Percentiles rank a stretch among this genome's conserved stretches.
These are phyloP conservation scores for Conger conger DNA, from an alignment of 2,113 vertebrate genomes.

Conservation along the genomic window DNA sequence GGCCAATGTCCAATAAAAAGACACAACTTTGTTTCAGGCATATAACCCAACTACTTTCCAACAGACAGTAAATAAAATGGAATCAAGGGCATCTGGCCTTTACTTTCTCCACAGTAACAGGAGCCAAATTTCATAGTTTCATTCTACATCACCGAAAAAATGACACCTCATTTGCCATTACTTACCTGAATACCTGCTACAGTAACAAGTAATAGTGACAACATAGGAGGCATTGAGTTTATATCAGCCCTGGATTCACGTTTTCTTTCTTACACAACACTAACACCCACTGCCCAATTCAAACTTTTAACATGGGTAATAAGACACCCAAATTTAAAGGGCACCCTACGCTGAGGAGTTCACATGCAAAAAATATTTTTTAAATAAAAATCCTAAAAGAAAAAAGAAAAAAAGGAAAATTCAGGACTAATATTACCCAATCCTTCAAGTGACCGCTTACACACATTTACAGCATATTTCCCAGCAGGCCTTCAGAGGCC, in stretches of 20 bases:
- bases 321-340: neutral
- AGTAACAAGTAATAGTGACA: too few relatives aligned
- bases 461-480: neutral
- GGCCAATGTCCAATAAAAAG: neutral
- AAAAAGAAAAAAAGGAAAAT: neutral
- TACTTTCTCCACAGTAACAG: neutral
- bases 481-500: neutral
- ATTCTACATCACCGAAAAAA: too few relatives aligned
- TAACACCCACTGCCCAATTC: constrained; percentile 73
- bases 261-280: too few relatives aligned
- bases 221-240: too few relatives aligned
- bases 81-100: constrained; percentile 21
- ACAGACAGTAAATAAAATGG: constrained; percentile 15
- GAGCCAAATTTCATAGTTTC: constrained; percentile 16
- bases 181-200: too few relatives aligned
- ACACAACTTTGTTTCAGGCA: neutral
- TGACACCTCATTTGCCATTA: too few relatives aligned
- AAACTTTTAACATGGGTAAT: constrained; percentile 91
- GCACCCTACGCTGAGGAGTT: neutral
- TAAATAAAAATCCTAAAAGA: too few relatives aligned
- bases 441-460: neutral
- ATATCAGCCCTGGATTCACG: too few relatives aligned
- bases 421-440: neutral
- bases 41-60: neutral
- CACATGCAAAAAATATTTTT: neutral